Percentiles rank a stretch among this genome's conserved stretches.
These are phyloP conservation scores for Tribolium madens DNA, from an alignment of 1,140 invertebrate species.

Conservation along the genomic window DNA sequence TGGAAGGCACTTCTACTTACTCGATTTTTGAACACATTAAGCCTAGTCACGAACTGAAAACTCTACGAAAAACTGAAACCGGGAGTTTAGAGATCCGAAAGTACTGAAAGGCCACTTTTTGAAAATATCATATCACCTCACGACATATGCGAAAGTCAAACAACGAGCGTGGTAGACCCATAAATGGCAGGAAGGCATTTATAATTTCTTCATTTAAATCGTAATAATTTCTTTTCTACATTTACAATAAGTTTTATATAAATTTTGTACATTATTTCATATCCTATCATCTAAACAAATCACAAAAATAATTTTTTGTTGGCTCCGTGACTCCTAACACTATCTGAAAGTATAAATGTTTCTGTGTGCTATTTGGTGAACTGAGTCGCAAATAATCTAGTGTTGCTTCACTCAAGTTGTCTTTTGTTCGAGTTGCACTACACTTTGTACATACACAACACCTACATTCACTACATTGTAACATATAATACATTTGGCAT, in stretches of 20 bases:
- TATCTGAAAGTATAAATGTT: constrained; percentile 55
- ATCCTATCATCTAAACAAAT: constrained; percentile 64
- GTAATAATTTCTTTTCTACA: constrained; percentile 62
- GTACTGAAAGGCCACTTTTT: constrained; percentile 62
- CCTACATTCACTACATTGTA: constrained; percentile 60
- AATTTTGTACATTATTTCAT: constrained; percentile 67
- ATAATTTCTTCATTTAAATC: constrained; percentile 63
- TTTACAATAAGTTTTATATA: constrained; percentile 66
- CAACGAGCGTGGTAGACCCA: constrained; percentile 63
- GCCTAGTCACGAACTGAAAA: constrained; percentile 62
- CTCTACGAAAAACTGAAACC: constrained; percentile 45
- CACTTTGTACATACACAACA: constrained; percentile 65
- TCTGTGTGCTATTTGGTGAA: constrained; percentile 55
- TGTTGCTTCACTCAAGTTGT: constrained; percentile 50
- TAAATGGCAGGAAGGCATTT: constrained; percentile 66
- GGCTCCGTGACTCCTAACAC: constrained; percentile 56
- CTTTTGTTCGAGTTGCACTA: constrained; percentile 59
- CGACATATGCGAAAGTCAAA: constrained; percentile 61
- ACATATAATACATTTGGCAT: constrained; percentile 66
- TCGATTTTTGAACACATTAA: constrained; percentile 66
- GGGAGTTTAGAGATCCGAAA: constrained; percentile 32
- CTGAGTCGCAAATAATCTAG: constrained; percentile 42
- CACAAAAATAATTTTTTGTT: constrained; percentile 66
- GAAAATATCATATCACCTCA: constrained; percentile 59
- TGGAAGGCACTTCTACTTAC: constrained; percentile 67